A percentile compares a stretch with the other conserved stretches of the same genome.
Conservation (phyloP, 92 coral and sea anemone species). For the Heliopora coerulea region DNA sequence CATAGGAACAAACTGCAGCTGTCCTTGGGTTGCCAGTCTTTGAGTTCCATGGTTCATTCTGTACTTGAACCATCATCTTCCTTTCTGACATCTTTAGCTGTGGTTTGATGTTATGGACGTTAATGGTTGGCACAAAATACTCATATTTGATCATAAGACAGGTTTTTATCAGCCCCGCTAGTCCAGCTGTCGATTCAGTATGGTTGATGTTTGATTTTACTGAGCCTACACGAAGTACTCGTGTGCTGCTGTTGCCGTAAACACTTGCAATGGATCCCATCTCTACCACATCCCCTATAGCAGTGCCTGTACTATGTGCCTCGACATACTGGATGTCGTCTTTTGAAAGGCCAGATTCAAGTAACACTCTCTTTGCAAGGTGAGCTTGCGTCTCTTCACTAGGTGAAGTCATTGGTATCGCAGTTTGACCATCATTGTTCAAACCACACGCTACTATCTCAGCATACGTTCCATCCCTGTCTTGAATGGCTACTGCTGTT, state of each 20-base stretch:
- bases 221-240: conserved; percentile 63
- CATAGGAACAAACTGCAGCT: conserved; percentile 59
- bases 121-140: conserved; percentile 62
- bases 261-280: conserved; percentile 55
- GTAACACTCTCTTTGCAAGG: conserved; percentile 36
- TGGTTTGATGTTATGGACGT: conserved; percentile 55
- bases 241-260: conserved; percentile 46
- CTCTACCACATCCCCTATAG: conserved; percentile 78
- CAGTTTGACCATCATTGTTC: conserved; percentile 66
- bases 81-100: conserved; percentile 61
- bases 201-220: conserved; percentile 81
- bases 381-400: conserved; percentile 51
- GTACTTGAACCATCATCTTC: conserved; percentile 28
- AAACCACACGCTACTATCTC: conserved; percentile 54
- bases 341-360: conserved; percentile 44
- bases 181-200: conserved; percentile 75
- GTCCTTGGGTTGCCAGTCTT: conserved; percentile 51
- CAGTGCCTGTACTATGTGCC: conserved; percentile 69
- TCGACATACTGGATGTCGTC: conserved; percentile 51
- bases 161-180: conserved; percentile 69
- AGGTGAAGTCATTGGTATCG: conserved; percentile 59
- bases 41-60: conserved; percentile 38
- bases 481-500: conserved; percentile 43
- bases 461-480: conserved; percentile 54
- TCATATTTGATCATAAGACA: conserved; percentile 72